Percentiles rank a stretch among this genome's conserved stretches.
Evolutionary conservation across 1,140 invertebrate genomes (phyloP).

Genomic region (Apocrypta bakeri): DNA sequence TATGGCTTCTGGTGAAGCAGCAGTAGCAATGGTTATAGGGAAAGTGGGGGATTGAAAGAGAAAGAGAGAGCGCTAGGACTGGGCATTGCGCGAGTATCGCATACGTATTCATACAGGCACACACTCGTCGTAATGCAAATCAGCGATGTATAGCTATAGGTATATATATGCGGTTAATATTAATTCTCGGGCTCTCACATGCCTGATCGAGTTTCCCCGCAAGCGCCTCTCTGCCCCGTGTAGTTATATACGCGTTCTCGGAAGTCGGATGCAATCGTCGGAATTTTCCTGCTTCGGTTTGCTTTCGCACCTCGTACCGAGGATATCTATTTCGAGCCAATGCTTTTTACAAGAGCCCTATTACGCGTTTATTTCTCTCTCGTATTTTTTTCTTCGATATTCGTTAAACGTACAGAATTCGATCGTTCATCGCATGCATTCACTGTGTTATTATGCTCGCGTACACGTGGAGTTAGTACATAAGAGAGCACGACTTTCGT

Average conservation of each 20-base stretch:
- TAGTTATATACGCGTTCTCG: constrained; percentile 6
- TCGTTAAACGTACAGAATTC: not conserved
- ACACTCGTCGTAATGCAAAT: constrained; percentile 66
- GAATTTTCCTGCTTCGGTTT: constrained; percentile 24
- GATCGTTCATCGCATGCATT: too few species aligned
- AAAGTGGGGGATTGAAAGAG: not conserved
- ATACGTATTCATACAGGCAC: constrained; percentile 61
- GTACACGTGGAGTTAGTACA: not conserved
- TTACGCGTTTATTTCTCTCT: not conserved
- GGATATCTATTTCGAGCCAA: too few species aligned
- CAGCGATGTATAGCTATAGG: constrained; percentile 54
- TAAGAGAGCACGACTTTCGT: not conserved
- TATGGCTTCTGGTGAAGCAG: constrained; percentile 67
- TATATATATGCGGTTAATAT: constrained; percentile 66
- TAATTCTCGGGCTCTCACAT: constrained; percentile 60
- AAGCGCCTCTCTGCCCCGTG: not conserved
- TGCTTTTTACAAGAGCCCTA: not conserved
- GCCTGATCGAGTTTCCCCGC: constrained; percentile 53
- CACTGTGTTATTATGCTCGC: not conserved
- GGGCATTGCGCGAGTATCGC: not conserved
- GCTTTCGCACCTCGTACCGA: not conserved
- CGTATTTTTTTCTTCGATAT: not conserved
- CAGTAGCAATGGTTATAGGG: not conserved
- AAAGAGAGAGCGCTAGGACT: not conserved
- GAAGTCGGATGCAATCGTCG: constrained; percentile 43